Evolutionary conservation across 92 coral and sea anemone genomes (phyloP), one percentile per base, ranked within the genome.

Genomic region (Phymanthus crucifer): DNA sequence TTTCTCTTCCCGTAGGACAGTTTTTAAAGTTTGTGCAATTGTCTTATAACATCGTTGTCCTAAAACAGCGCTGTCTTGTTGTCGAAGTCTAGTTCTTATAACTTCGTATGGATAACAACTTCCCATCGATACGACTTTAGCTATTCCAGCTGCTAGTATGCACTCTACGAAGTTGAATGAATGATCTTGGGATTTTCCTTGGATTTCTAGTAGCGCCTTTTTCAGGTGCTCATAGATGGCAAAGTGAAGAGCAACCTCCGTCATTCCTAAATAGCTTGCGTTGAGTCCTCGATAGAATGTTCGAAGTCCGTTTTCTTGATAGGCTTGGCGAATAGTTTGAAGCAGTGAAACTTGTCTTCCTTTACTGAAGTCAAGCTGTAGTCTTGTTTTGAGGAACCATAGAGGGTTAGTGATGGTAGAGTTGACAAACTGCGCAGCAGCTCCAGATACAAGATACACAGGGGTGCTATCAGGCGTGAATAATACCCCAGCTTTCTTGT

Each of bases 51-150:
- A 80, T 33, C 84, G 84, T 68, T 87, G 82, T 4, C 97, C 97
- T 40, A 92, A 83, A 3, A 92, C 81, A 38, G 84, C 87, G 77
- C 94, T 95, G 50, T 95, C 93, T 29, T 91, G 97, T 84, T 95
- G 97, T 64, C 98, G 84, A 8, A 90, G 94, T 37, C 98, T 91
- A 32, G 98, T 95, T 48, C 98, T 91, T 16, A 89, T 84, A 19
- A 95, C 98, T 79, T 95, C 98, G 57, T 95, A 93, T 4, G 98
- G 98, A 76, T 95, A 95, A 43, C 94, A 93, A 21, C 86, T 58
- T 35, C 89, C 84, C 21, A 97, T 91, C 11, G 97, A 92, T 32
- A 95, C 90, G 23, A 90, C 75, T 77, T 95, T 95, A 18, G 98
- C 91, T 43, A 84, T 48, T 27, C 94, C 97, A 12, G 97, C 97